Conservation (phyloP, 2,797 vertebrate genomes). For the Thaleichthys pacificus region DNA sequence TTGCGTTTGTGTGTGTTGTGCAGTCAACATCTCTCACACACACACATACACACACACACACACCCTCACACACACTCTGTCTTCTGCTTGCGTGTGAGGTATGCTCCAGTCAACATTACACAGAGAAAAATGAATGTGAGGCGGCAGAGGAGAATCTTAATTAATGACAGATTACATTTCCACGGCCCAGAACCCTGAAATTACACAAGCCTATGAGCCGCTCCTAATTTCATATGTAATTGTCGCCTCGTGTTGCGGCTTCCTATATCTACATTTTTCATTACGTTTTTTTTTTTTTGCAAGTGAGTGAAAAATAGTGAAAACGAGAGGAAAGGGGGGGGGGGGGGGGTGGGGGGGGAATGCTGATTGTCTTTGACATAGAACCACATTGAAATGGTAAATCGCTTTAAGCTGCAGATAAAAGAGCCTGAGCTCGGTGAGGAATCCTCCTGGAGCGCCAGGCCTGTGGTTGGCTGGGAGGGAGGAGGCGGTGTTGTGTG, state of each 20-base stretch:
- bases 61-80: conserved; percentile 8
- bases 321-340: background rate
- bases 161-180: conserved; percentile 70
- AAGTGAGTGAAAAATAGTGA: background rate
- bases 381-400: conserved; percentile 18
- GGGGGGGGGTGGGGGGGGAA: background rate
- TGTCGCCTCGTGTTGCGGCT: conserved; percentile 61
- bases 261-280: conserved; percentile 43
- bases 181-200: conserved; percentile 74
- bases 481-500: conserved; percentile 6
- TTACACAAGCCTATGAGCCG: conserved; percentile 69
- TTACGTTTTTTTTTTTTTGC: conserved; percentile 22
- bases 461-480: background rate
- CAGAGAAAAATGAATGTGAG: conserved; percentile 5
- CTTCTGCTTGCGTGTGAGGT: conserved; percentile 19
- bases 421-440: conserved; percentile 1
- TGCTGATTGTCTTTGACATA: background rate
- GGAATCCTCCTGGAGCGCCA: background rate
- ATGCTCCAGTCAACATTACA: conserved; percentile 29
- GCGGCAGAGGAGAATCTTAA: conserved; percentile 54
- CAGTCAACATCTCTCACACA: background rate
- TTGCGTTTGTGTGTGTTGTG: background rate
- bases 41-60: conserved; percentile 16
- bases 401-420: conserved; percentile 18
- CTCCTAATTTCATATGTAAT: conserved; percentile 75